These are phyloP conservation scores for Streptopelia turtur DNA, from an alignment of 2,797 vertebrate genomes.

Conservation along the genomic window DNA sequence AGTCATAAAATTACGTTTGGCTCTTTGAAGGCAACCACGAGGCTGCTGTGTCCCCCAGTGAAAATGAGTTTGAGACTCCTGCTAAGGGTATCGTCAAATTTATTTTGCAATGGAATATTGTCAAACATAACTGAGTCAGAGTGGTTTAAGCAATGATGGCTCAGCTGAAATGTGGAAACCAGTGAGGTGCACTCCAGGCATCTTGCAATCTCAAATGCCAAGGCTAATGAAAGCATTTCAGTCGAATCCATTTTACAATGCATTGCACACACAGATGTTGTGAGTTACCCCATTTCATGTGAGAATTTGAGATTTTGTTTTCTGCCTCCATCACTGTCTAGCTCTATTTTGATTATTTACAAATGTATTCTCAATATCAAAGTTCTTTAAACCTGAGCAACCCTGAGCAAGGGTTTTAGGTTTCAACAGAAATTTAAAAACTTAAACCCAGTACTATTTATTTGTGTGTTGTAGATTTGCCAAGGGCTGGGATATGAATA, in stretches of 20 bases:
- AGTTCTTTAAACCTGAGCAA: neutral
- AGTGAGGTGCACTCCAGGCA: neutral
- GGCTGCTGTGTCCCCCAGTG: no score
- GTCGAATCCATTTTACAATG: neutral
- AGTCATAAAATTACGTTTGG: no score
- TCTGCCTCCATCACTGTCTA: neutral
- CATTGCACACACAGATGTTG: neutral
- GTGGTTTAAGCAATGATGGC: neutral
- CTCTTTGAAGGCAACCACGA: no score
- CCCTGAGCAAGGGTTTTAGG: neutral
- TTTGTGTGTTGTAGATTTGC: conserved; percentile 26
- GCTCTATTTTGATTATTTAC: neutral
- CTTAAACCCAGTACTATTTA: neutral
- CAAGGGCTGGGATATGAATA: conserved; percentile 61
- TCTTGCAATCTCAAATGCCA: neutral
- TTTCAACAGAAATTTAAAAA: neutral
- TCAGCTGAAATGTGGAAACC: neutral
- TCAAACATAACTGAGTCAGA: neutral
- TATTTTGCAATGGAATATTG: neutral
- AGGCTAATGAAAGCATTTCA: neutral
- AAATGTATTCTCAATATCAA: neutral
- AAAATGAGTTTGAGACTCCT: no score
- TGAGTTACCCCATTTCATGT: neutral
- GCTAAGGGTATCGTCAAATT: neutral
- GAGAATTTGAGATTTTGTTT: rapidly evolving